phyloP scores from a whole-genome alignment of 2,113 vertebrate species.

The Ageneiosus marmoratus region DNA sequence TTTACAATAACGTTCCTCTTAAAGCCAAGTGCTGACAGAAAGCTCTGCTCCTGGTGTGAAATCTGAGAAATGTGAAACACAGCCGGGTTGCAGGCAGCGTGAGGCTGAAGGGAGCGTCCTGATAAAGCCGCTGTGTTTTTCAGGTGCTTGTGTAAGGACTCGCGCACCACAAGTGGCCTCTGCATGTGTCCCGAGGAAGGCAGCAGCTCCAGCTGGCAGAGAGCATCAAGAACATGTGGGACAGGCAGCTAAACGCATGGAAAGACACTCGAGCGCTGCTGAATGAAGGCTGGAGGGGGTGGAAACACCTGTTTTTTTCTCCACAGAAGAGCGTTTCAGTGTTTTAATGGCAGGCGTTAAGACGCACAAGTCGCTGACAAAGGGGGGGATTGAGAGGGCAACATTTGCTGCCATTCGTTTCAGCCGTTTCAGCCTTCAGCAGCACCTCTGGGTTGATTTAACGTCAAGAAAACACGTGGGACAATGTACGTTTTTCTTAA shows the following conservation, averaged over 20 bases:
- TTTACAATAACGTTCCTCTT: neutral
- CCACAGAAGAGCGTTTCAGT: slow-evolving; percentile 53
- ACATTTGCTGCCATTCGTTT: slow-evolving; percentile 54
- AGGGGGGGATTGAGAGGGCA: slow-evolving; percentile 49
- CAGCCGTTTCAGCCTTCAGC: neutral
- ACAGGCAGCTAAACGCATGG: slow-evolving; percentile 38
- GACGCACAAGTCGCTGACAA: slow-evolving; percentile 45
- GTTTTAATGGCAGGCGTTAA: slow-evolving; percentile 53
- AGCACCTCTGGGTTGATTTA: neutral
- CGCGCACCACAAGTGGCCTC: slow-evolving; percentile 46
- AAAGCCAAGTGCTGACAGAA: neutral
- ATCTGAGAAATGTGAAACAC: slow-evolving; percentile 36
- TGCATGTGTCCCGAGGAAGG: slow-evolving; percentile 51
- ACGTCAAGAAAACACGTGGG: neutral
- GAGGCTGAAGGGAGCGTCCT: neutral
- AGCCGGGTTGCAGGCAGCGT: neutral
- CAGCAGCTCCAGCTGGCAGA: slow-evolving; percentile 40
- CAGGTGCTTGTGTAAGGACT: slow-evolving; percentile 28
- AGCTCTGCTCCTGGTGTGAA: slow-evolving; percentile 28
- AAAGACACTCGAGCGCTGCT: slow-evolving; percentile 32
- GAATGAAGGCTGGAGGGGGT: slow-evolving; percentile 33
- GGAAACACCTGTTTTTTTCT: slow-evolving; percentile 54
- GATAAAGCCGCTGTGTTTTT: slow-evolving; percentile 42
- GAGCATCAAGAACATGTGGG: slow-evolving; percentile 47
- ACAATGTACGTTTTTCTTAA: too few species aligned